phyloP scores from a whole-genome alignment of 2,797 vertebrate genomes.

The Eptatretus atami region DNA sequence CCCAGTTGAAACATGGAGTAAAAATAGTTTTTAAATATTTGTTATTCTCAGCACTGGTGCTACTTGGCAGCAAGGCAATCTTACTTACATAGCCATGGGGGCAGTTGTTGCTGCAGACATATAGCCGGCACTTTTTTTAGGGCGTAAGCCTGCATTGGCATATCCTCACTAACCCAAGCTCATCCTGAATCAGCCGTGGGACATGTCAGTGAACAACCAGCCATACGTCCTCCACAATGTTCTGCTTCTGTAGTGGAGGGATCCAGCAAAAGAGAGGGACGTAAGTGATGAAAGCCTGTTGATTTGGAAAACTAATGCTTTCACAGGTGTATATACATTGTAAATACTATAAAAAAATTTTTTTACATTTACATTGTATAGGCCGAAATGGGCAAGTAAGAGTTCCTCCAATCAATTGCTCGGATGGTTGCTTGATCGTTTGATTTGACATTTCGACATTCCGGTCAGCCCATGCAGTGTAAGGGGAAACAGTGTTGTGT shows the following conservation, averaged over 20 bases:
- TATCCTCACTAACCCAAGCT: conserved; percentile 29
- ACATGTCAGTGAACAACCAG: conserved; percentile 29
- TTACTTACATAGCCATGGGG: conserved; percentile 39
- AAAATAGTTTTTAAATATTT: neutral
- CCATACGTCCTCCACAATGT: conserved; percentile 22
- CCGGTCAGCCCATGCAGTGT: no score
- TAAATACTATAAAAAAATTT: no score
- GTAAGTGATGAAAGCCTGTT: neutral
- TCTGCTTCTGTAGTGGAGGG: conserved; percentile 23
- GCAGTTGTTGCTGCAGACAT: conserved; percentile 36
- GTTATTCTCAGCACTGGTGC: neutral
- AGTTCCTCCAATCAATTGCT: no score
- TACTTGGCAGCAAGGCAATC: neutral
- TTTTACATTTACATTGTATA: no score
- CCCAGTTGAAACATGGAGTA: no score
- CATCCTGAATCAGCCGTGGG: conserved; percentile 32
- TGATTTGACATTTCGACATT: no score
- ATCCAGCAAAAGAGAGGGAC: neutral
- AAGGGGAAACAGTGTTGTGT: no score
- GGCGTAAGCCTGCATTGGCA: conserved; percentile 37
- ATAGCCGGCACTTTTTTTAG: conserved; percentile 39
- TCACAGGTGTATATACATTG: no score
- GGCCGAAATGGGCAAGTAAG: no score
- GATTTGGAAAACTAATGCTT: no score
- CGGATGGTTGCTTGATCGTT: no score